phyloP scores from a whole-genome alignment of 1,140 invertebrate genomes.

The Grapholita molesta region DNA sequence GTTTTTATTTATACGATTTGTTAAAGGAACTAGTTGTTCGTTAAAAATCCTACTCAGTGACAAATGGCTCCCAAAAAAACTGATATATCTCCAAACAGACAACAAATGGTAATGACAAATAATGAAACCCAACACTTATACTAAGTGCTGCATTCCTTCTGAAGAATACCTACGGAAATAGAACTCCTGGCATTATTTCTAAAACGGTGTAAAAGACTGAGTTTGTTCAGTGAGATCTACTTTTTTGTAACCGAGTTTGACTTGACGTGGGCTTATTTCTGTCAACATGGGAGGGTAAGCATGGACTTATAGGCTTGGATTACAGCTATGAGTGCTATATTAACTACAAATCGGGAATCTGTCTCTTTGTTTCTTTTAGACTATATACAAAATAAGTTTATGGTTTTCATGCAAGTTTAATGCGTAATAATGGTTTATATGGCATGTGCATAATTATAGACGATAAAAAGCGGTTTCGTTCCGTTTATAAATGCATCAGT shows the following conservation, averaged over 20 bases:
- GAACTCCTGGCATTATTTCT: not conserved
- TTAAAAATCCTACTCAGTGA: no score
- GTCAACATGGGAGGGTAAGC: slow-evolving; percentile 8
- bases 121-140: slow-evolving; percentile 8
- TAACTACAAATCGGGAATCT: not conserved
- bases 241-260: not conserved
- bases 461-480: no score
- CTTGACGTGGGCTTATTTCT: slow-evolving; percentile 1
- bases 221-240: not conserved
- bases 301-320: not conserved
- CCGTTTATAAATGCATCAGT: no score
- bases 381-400: no score
- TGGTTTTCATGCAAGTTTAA: no score
- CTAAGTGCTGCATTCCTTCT: slow-evolving; percentile 5
- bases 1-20: no score
- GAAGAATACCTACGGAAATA: not conserved
- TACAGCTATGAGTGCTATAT: not conserved
- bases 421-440: no score
- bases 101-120: slow-evolving; percentile 15
- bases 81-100: slow-evolving; percentile 1
- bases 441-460: no score
- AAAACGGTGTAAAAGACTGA: not conserved
- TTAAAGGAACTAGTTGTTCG: not conserved
- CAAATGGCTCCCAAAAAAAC: not conserved
- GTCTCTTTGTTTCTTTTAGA: no score